These are phyloP conservation scores for Parnassius smintheus DNA, from an alignment of 2,888 invertebrate species.

Conservation along the genomic window DNA sequence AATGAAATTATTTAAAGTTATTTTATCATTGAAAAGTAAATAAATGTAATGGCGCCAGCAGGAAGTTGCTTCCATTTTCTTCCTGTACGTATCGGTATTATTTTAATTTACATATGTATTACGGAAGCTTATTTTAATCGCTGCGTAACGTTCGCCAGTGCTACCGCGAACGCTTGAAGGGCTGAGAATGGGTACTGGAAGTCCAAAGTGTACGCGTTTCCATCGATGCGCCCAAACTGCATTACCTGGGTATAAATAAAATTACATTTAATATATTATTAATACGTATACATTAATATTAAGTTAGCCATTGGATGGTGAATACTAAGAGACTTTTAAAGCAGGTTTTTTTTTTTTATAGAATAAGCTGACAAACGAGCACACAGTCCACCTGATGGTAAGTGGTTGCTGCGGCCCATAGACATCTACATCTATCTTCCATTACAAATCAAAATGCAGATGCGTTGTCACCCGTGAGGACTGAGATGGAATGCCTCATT, in stretches of 20 bases:
- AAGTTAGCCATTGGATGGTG: too few species aligned
- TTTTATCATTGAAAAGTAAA: background rate
- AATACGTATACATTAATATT: too few species aligned
- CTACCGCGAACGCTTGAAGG: conserved; percentile 98
- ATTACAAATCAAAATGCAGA: too few species aligned
- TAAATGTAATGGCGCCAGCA: conserved; percentile 4
- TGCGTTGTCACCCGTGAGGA: too few species aligned
- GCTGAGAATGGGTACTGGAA: conserved; percentile 99
- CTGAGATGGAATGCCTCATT: too few species aligned
- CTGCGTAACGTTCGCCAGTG: conserved; percentile 97
- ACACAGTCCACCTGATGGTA: too few species aligned
- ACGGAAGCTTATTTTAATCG: conserved; percentile 87
- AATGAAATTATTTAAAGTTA: too few species aligned
- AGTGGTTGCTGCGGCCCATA: too few species aligned
- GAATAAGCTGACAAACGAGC: too few species aligned
- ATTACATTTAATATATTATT: background rate
- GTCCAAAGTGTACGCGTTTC: conserved; percentile 98
- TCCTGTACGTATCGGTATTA: background rate
- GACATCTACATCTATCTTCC: too few species aligned
- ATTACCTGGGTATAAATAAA: conserved; percentile 87
- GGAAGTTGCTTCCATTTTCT: conserved; percentile 10
- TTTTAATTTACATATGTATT: background rate
- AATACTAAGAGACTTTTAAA: too few species aligned
- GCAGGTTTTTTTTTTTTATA: too few species aligned
- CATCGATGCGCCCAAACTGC: conserved; percentile 99